Conservation (phyloP, 2,797 vertebrate species). For the Leptatherina wallacei region DNA sequence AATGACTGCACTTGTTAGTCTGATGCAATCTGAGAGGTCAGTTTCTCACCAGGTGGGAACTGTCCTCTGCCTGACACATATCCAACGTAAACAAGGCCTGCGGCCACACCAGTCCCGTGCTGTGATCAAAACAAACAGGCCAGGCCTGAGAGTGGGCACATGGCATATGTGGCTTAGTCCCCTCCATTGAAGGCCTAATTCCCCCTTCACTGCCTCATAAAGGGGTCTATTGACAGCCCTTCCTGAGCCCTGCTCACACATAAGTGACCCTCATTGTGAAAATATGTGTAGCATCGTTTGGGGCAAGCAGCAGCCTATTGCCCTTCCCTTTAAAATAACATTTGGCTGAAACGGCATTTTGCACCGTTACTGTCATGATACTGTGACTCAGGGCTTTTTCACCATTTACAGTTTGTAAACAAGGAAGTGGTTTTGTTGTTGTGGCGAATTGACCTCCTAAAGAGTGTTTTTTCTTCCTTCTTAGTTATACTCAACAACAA, state of each 20-base stretch:
- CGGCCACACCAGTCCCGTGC: constrained; percentile 73
- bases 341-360: constrained; percentile 81
- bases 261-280: constrained; percentile 80
- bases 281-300: constrained; percentile 72
- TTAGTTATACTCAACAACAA: not conserved
- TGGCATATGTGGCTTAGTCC: constrained; percentile 76
- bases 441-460: not conserved
- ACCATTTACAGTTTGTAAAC: constrained; percentile 71
- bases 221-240: constrained; percentile 79
- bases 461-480: not conserved
- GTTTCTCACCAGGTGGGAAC: constrained; percentile 55
- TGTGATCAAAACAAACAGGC: constrained; percentile 82
- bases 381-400: constrained; percentile 77
- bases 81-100: constrained; percentile 77
- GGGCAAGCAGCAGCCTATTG: constrained; percentile 57
- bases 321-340: constrained; percentile 72
- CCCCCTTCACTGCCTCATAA: constrained; percentile 75
- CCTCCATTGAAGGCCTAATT: constrained; percentile 82
- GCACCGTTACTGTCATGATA: constrained; percentile 64
- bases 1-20: constrained; percentile 43
- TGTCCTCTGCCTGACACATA: constrained; percentile 63
- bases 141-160: constrained; percentile 55
- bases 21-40: constrained; percentile 71
- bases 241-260: constrained; percentile 78
- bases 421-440: constrained; percentile 46